These are phyloP conservation scores for Agonum fuliginosum DNA, from an alignment of 2,888 invertebrate genomes.

Conservation along the genomic window DNA sequence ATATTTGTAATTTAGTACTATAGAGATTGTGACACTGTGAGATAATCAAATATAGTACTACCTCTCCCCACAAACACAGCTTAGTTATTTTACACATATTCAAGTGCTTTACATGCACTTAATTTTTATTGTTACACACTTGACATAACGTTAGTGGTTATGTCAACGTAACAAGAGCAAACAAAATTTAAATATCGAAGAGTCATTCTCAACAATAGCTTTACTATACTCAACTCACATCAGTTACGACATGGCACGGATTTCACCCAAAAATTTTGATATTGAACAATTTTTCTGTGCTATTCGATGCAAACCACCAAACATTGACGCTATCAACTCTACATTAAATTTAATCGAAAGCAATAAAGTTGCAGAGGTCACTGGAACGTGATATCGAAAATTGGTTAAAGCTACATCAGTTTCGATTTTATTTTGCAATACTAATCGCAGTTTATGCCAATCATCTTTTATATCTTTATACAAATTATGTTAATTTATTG, in stretches of 20 bases:
- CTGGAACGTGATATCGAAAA: background rate
- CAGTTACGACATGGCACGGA: background rate
- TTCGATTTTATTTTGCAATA: background rate
- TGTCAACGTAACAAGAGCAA: background rate
- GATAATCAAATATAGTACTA: too few species aligned
- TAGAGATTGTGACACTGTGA: too few species aligned
- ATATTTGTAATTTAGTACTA: too few species aligned
- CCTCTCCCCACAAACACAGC: too few species aligned
- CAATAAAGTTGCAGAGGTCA: constrained; percentile 16
- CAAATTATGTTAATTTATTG: background rate
- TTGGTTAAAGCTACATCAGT: background rate
- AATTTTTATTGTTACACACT: background rate
- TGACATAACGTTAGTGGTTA: background rate
- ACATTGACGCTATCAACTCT: constrained; percentile 6
- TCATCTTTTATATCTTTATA: background rate
- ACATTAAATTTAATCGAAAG: constrained; percentile 21
- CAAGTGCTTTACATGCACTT: background rate
- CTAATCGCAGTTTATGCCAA: background rate
- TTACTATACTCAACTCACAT: too few species aligned
- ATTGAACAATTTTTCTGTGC: background rate
- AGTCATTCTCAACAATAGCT: constrained; percentile 1
- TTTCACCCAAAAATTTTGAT: background rate
- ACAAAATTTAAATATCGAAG: constrained; percentile 4
- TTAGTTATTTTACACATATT: background rate
- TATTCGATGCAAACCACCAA: background rate